Conservation (phyloP, 2,888 invertebrate species). For the Hypena proboscidalis region DNA sequence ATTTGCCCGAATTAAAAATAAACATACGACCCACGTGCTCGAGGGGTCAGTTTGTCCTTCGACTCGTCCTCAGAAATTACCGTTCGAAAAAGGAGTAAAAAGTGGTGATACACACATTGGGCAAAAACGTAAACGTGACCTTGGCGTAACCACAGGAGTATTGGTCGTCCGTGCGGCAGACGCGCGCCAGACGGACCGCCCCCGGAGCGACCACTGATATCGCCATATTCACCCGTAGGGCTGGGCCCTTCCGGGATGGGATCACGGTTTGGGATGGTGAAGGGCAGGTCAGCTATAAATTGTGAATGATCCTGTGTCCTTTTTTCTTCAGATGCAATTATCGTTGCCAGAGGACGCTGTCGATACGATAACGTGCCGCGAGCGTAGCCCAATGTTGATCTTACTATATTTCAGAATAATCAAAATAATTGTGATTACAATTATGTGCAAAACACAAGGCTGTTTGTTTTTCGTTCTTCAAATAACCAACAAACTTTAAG, state of each 20-base stretch:
- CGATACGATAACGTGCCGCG: no score
- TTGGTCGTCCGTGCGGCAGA: conserved; percentile 34
- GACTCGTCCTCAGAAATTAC: conserved; percentile 13
- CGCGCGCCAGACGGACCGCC: conserved; percentile 45
- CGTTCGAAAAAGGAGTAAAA: conserved; percentile 25
- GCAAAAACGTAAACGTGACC: conserved; percentile 43
- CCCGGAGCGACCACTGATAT: conserved; percentile 45
- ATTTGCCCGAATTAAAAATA: background rate
- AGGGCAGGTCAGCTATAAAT: background rate
- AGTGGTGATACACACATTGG: conserved; percentile 13
- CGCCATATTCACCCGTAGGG: conserved; percentile 42
- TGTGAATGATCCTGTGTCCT: no score
- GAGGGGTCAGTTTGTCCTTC: conserved; percentile 6
- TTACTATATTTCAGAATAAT: no score
- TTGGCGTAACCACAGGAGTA: conserved; percentile 44
- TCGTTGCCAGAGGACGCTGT: no score
- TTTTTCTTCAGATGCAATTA: no score
- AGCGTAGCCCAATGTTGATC: no score
- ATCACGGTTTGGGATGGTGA: background rate
- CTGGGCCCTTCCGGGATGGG: conserved; percentile 9
- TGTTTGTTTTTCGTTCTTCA: no score
- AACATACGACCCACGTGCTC: background rate
- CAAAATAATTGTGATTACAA: no score
- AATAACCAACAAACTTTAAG: no score
- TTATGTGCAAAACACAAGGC: no score